Base-by-base conservation (phyloP, 1,140 invertebrate genomes). In the Popillia japonica region DNA sequence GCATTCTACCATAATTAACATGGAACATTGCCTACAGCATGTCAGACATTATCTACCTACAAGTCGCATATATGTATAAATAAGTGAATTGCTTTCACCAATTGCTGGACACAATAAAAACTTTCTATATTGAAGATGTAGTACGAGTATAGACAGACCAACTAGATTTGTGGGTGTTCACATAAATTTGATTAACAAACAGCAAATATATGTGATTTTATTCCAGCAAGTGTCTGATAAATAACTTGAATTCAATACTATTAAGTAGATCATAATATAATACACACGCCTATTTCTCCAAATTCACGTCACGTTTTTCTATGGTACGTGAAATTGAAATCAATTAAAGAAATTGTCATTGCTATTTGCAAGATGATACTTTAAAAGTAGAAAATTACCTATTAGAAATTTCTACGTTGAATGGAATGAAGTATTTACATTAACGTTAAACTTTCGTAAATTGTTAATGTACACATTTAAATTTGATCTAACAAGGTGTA, bases 311-410 rank as follows among this genome's bases (percentile, higher is more conserved):
- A 55, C 48, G 48, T 55, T 17, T 14, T 17, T 6, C 17, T 14
- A 55, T n/a, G 17, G 9, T 7, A 55, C 48, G 48, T 55, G 48
- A 55, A 34, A 55, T 55, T 55, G 17, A 55, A 55, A 55, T 17
- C 48, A 17, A 55, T 55, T 55, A 55, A 55, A 55, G 48, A n/a
- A 55, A 55, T 55, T 55, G 6, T 14, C 17, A 55, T 55, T 55
- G 9, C 48, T n/a, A 55, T 55, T 55, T 55, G 48, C 10, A 55
- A 55, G 48, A 55, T 55, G 48, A 55, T 55, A 55, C 48, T 55
- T 55, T 55, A 55, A 0, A 55, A 55, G 48, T 55, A 55, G 48
- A 55, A 55, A 55, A 55, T 14, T 17, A 2, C 14, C 48, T 55
- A 55, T 55, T 55, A 55, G 48, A 55, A 14, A 55, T 55, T 6